Evolutionary conservation across 2,113 vertebrate genomes (phyloP), one percentile per base, ranked within the genome.

Genomic region (Phylloscopus trochilus): DNA sequence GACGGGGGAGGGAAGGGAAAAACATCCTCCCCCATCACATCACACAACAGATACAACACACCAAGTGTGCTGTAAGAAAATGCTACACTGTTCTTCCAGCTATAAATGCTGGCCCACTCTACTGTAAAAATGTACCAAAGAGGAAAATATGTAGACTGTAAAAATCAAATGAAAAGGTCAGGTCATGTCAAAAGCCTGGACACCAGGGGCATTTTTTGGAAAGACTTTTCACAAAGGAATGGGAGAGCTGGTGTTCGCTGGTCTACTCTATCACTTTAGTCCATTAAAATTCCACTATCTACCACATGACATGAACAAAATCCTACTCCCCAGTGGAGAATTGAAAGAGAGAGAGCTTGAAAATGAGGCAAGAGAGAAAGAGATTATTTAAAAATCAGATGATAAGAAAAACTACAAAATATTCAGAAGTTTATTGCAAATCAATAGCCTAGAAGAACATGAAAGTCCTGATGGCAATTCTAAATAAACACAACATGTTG

Each of bases 271-370:
- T 41, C 72, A 41, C 35, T 88, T 76, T 22, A 62, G 33, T 62
- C 79, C 67, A 89, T 88, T 90, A 78, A 83, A 95, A 91, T 58
- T 41, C 56, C 44, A 92, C 86, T 84, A 90, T 60, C 41, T 27
- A 69, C 31, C 55, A 81, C 19, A 41, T 27, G 47, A 89, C 76
- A 92, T 6, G 27, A 41, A 74, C 0, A 26, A 92, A 60, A 90
- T 66, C 46, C 43, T 76, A 73, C 26, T 87, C 24, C 56, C 66
- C 39, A 26, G 33, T 55, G 33, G 22, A 87, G 39, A 89, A 86
- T 0, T 58, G 51, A 85, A 56, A 66, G 10, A 47, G 18, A n/a
- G n/a, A 49, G 18, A 52, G 31, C 33, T 41, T 67, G 37, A 37
- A 89, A 85, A 93, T 20, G 49, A 70, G 24, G 31, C 53, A 83